Evolutionary conservation across 2,888 invertebrate genomes (phyloP).

Genomic region (Andricus curvator): DNA sequence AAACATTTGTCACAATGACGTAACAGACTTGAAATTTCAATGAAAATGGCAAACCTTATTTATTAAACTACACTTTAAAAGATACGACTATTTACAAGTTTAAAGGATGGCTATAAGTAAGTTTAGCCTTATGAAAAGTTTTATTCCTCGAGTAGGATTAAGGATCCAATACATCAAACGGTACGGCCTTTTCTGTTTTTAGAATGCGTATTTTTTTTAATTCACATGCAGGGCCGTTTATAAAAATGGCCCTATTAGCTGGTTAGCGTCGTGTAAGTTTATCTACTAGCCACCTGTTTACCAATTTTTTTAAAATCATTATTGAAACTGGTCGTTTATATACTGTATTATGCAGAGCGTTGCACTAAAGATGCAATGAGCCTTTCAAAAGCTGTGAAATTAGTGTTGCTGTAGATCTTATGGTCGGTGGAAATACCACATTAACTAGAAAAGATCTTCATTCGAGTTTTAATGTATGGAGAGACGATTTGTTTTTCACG

Average conservation of each 20-base stretch:
- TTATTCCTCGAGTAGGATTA: slow-evolving; percentile 15
- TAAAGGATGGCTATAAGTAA: slow-evolving; percentile 28
- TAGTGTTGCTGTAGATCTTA: slow-evolving; percentile 28
- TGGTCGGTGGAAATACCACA: slow-evolving; percentile 1
- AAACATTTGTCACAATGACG: slow-evolving; percentile 46
- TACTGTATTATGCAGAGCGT: slow-evolving; percentile 52
- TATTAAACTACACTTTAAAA: slow-evolving; percentile 6
- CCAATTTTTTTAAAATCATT: neutral
- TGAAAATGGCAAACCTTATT: slow-evolving; percentile 31
- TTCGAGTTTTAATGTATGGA: slow-evolving; percentile 8
- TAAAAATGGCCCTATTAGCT: neutral
- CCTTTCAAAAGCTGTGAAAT: slow-evolving; percentile 57
- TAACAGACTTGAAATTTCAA: slow-evolving; percentile 41
- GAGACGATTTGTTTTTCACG: neutral
- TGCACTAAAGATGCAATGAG: slow-evolving; percentile 54
- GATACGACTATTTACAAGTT: slow-evolving; percentile 17
- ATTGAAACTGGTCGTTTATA: slow-evolving; percentile 45
- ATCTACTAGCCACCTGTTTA: neutral
- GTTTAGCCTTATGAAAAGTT: neutral
- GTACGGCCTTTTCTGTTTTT: neutral
- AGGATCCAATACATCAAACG: neutral
- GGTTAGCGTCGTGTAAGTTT: neutral
- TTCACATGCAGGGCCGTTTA: neutral
- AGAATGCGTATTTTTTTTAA: neutral
- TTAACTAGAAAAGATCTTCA: slow-evolving; percentile 24